These are phyloP conservation scores for Galerucella pusilla DNA, from an alignment of 2,888 invertebrate genomes.

Conservation along the genomic window DNA sequence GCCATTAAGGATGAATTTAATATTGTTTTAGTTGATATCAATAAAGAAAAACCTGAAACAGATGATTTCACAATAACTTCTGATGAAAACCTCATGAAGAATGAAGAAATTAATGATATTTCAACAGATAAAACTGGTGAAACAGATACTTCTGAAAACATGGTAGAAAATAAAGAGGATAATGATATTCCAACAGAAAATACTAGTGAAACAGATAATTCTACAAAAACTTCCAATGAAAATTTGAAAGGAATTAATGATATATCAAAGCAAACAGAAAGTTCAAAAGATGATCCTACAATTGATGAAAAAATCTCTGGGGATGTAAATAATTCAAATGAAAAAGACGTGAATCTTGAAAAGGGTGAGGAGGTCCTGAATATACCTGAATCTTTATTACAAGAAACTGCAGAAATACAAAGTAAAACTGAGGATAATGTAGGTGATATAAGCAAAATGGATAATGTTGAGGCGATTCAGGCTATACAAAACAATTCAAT, in stretches of 20 bases:
- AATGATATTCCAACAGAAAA: not conserved
- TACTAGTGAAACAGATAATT: no score
- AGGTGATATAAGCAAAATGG: not conserved
- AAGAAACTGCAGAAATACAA: not conserved
- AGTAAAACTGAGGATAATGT: not conserved
- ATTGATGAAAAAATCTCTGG: not conserved
- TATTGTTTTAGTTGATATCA: not conserved
- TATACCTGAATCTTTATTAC: not conserved
- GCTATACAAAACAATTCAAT: not conserved
- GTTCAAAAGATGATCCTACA: not conserved
- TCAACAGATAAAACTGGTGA: not conserved
- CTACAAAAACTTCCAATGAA: not conserved
- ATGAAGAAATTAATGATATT: not conserved
- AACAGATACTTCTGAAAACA: no score
- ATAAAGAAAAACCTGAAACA: not conserved
- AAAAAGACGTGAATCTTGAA: not conserved
- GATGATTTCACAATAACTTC: not conserved
- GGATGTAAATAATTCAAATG: not conserved
- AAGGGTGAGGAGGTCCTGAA: not conserved
- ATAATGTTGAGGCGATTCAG: not conserved
- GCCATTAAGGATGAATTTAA: not conserved
- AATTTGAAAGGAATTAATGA: not conserved
- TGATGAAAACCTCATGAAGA: not conserved
- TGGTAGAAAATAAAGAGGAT: no score
- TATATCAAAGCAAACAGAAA: not conserved